phyloP scores from a whole-genome alignment of 2,113 vertebrate species.

The Chaetorhynchus papuensis region DNA sequence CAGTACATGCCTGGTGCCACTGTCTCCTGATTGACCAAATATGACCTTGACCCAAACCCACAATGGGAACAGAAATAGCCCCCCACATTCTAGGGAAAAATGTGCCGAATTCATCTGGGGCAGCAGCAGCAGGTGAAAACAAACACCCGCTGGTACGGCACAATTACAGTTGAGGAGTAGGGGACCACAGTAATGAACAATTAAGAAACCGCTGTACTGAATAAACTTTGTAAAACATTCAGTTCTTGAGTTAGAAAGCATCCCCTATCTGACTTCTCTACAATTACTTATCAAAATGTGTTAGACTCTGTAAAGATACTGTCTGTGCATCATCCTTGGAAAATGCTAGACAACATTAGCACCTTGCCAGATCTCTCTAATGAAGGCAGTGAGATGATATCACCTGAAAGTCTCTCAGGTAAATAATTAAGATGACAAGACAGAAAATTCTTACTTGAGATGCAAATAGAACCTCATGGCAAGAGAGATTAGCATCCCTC shows the following conservation, averaged over 20 bases:
- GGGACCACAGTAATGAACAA: neutral
- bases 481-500: neutral
- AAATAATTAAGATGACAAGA: neutral
- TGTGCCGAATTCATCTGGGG: rapidly evolving
- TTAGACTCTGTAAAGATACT: neutral
- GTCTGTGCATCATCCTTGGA: neutral
- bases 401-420: neutral
- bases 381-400: neutral
- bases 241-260: neutral
- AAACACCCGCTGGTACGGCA: neutral
- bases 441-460: neutral
- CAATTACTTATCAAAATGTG: neutral
- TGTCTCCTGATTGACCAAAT: neutral
- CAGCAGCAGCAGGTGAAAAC: neutral
- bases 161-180: neutral
- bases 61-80: neutral
- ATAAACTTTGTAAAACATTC: neutral
- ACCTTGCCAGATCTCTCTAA: neutral
- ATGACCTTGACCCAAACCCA: neutral
- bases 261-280: neutral
- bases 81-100: neutral
- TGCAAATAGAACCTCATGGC: neutral
- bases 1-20: neutral
- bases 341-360: neutral
- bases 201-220: neutral